Conservation (phyloP, 53 echinoderm and acorn worm genomes). For the Arbacia lixula region DNA sequence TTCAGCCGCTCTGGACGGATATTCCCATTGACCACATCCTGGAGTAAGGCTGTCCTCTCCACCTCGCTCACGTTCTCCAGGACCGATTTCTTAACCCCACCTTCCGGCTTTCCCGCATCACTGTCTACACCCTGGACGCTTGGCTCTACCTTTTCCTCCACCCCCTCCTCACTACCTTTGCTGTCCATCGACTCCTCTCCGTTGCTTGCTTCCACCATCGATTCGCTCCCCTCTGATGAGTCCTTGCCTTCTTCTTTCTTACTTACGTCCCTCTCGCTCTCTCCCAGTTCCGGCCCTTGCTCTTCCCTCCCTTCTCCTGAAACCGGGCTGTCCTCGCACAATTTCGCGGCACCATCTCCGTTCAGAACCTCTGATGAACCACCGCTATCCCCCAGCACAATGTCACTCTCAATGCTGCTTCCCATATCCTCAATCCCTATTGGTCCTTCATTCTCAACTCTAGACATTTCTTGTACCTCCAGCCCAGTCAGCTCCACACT, state of each 20-base stretch:
- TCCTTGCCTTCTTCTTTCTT: constrained; percentile 66
- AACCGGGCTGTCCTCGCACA: neutral
- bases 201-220: neutral
- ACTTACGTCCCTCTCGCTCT: too few relatives aligned
- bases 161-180: neutral
- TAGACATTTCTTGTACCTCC: neutral
- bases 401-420: neutral
- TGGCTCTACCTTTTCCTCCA: neutral
- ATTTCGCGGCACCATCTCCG: neutral
- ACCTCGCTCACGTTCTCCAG: constrained; percentile 23
- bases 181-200: neutral
- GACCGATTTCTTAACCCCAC: constrained; percentile 17
- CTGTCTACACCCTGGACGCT: neutral
- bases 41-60: constrained; percentile 51
- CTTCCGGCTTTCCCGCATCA: neutral
- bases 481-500: neutral
- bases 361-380: neutral
- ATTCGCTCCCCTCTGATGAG: neutral
- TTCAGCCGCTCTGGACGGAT: constrained; percentile 21
- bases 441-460: neutral
- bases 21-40: constrained; percentile 69
- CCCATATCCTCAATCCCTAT: neutral
- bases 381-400: neutral
- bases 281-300: neutral
- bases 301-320: neutral